A percentile compares a stretch with the other conserved stretches of the same genome.
These are phyloP conservation scores for Smittia sp. DNA, from an alignment of 2,888 invertebrate genomes.

Conservation along the genomic window DNA sequence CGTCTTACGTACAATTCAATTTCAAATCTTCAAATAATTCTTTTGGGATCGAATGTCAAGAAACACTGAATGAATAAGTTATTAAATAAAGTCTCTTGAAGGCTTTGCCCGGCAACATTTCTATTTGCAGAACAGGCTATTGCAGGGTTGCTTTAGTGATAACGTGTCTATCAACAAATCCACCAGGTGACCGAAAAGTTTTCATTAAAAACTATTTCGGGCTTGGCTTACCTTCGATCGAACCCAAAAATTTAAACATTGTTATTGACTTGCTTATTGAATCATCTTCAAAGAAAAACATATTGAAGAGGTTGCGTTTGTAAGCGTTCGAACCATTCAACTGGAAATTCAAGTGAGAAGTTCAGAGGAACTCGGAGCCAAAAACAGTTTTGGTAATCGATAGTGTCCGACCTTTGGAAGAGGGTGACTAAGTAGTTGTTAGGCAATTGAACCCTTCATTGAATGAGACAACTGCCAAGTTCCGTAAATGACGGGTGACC, in stretches of 20 bases:
- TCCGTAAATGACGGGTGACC: neutral
- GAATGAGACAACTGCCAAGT: too few relatives aligned
- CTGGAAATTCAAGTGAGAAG: neutral
- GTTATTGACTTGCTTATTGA: neutral
- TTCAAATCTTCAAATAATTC: too few relatives aligned
- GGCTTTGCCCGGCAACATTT: neutral
- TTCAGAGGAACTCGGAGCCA: neutral
- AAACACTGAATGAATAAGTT: too few relatives aligned
- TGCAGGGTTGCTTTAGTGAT: constrained; percentile 5
- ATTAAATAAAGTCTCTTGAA: neutral
- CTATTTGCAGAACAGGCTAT: neutral
- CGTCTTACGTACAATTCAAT: too few relatives aligned
- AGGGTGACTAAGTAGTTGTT: neutral
- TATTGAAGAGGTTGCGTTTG: neutral
- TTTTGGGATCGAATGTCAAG: too few relatives aligned
- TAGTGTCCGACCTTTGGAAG: neutral
- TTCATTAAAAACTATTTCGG: neutral
- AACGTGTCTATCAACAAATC: neutral
- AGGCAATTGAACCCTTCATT: neutral
- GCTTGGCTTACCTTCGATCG: too few relatives aligned
- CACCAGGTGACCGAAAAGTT: neutral
- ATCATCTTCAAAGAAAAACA: neutral
- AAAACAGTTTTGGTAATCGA: neutral
- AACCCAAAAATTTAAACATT: neutral
- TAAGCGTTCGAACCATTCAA: neutral